Evolutionary conservation across 2,113 vertebrate genomes (phyloP).

Genomic region (Poicephalus meyeri): DNA sequence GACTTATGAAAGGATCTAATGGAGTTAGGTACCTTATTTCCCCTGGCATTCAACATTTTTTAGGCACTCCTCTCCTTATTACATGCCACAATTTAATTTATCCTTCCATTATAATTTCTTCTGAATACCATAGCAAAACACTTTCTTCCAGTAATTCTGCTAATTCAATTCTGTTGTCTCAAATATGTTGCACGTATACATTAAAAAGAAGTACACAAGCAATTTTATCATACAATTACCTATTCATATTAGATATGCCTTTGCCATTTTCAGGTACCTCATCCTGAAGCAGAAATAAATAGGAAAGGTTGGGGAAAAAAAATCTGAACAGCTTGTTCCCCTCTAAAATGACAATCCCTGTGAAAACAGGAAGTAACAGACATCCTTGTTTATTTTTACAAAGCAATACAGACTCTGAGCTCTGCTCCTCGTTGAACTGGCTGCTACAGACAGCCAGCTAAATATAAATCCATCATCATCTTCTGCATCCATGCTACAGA

Average conservation of each 20-base stretch:
- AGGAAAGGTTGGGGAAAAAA: background rate
- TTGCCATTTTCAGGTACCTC: background rate
- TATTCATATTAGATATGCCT: background rate
- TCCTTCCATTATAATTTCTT: background rate
- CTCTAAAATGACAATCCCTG: background rate
- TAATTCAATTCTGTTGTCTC: background rate
- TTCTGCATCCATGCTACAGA: background rate
- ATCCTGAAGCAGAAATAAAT: background rate
- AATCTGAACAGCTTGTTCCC: background rate
- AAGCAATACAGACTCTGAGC: background rate
- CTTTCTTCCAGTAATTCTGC: background rate
- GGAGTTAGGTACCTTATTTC: background rate
- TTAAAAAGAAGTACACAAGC: background rate
- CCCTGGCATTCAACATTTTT: fast-evolving
- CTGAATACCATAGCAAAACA: background rate
- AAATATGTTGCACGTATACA: background rate
- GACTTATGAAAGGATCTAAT: background rate
- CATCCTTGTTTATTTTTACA: background rate
- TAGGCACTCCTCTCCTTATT: background rate
- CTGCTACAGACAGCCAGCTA: background rate
- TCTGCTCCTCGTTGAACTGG: background rate
- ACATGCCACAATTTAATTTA: background rate
- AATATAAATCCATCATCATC: background rate
- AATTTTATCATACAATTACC: background rate
- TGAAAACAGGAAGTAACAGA: background rate